phyloP scores from a whole-genome alignment of 2,888 invertebrate species.

The Taphrorychus bicolor region DNA sequence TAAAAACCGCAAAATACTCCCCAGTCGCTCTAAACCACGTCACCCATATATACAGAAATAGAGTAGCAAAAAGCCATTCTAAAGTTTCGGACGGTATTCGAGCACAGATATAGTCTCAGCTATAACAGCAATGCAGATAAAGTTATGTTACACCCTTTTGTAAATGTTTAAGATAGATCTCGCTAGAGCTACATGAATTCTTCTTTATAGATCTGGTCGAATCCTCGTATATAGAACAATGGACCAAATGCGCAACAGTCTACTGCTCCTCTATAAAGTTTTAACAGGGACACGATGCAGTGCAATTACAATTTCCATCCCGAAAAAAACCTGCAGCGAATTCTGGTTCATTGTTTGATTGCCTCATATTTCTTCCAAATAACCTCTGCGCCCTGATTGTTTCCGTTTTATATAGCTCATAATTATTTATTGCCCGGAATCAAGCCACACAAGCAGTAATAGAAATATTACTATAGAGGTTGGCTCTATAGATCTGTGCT shows the following conservation, averaged over 20 bases:
- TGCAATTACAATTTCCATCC: conserved; percentile 11
- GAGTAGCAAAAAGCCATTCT: conserved; percentile 25
- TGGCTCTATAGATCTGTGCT: neutral
- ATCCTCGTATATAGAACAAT: neutral
- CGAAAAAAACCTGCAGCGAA: conserved; percentile 2
- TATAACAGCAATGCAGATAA: conserved; percentile 19
- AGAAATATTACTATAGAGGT: neutral
- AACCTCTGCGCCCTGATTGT: conserved; percentile 1
- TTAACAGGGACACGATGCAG: conserved; percentile 5
- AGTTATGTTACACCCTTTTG: neutral
- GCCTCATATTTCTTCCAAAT: conserved; percentile 9
- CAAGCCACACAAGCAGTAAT: neutral
- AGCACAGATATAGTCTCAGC: conserved; percentile 5
- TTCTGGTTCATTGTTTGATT: conserved; percentile 4
- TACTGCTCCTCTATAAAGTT: conserved; percentile 4
- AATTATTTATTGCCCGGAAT: neutral
- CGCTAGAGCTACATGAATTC: neutral
- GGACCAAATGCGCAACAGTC: conserved; percentile 8
- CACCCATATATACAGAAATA: conserved; percentile 15
- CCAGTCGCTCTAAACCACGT: conserved; percentile 21
- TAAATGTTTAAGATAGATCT: neutral
- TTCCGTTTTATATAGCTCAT: neutral
- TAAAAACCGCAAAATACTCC: conserved; percentile 32
- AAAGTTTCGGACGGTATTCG: conserved; percentile 17
- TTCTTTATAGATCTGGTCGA: neutral